Percentiles rank a stretch among this genome's conserved stretches.
Evolutionary conservation across 2,113 vertebrate genomes (phyloP).

Genomic region (Clarias magur): DNA sequence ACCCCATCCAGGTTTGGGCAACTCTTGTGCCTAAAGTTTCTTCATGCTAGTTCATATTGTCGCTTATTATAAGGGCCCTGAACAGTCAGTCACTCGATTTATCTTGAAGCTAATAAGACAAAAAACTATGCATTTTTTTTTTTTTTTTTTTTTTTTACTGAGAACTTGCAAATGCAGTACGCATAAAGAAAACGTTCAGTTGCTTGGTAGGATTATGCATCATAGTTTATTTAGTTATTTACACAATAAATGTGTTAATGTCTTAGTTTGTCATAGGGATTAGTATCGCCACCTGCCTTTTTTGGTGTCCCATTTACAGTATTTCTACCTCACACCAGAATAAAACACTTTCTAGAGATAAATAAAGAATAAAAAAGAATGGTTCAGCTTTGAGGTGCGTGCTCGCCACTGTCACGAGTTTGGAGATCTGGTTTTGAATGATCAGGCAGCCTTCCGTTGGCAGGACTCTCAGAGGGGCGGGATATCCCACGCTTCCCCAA

Average conservation of each 20-base stretch:
- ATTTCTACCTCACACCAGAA: background rate
- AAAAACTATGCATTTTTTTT: background rate
- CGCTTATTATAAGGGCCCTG: background rate
- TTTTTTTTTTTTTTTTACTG: background rate
- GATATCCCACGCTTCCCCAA: no score
- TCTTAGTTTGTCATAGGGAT: background rate
- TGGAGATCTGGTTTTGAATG: no score
- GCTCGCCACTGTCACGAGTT: no score
- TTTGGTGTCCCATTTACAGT: background rate
- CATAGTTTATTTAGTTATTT: background rate
- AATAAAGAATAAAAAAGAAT: background rate
- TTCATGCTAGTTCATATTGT: background rate
- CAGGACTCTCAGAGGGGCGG: no score
- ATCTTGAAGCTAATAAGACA: background rate
- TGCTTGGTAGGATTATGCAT: background rate
- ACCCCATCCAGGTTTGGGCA: no score
- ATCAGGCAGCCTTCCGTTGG: accelerated
- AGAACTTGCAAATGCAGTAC: background rate
- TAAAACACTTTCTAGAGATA: background rate
- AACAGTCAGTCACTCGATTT: background rate
- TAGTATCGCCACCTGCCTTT: background rate
- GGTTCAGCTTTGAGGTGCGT: no score
- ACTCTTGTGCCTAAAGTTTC: no score
- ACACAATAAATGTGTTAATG: no score
- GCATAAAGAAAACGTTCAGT: background rate